These are phyloP conservation scores for Scaptomyza cyrtandrae DNA, from an alignment of 2,888 invertebrate genomes.

Conservation along the genomic window DNA sequence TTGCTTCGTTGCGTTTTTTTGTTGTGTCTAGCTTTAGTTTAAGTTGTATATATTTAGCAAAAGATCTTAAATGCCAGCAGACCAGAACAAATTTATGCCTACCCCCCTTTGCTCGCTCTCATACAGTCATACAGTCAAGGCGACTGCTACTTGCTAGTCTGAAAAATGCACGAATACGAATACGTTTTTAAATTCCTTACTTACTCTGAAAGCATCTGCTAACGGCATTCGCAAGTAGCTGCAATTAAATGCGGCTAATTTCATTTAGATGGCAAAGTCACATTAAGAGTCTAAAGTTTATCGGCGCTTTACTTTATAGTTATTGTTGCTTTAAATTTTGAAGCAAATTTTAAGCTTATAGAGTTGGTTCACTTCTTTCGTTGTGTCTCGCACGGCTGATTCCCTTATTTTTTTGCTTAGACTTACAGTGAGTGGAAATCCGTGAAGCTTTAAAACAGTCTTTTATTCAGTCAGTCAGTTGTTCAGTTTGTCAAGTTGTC, in stretches of 20 bases:
- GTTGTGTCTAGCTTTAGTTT: conserved; percentile 23
- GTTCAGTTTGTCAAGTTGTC: conserved; percentile 56
- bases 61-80: conserved; percentile 64
- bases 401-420: conserved; percentile 20
- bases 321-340: conserved; percentile 15
- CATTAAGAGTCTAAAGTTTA: conserved; percentile 41
- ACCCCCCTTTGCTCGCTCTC: background rate
- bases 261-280: conserved; percentile 35
- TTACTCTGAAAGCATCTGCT: conserved; percentile 19
- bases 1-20: conserved; percentile 61
- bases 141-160: conserved; percentile 22
- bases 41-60: conserved; percentile 29
- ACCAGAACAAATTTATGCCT: conserved; percentile 76
- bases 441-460: conserved; percentile 27
- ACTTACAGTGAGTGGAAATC: conserved; percentile 37
- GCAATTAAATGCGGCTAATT: conserved; percentile 66
- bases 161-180: conserved; percentile 25
- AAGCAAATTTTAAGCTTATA: conserved; percentile 48
- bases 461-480: conserved; percentile 26
- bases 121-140: conserved; percentile 9
- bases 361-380: conserved; percentile 68
- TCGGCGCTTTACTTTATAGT: too few relatives aligned
- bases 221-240: conserved; percentile 54
- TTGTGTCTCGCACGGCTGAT: conserved; percentile 51
- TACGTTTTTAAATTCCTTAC: conserved; percentile 12